phyloP scores from a whole-genome alignment of 1,140 invertebrate species.

The Elymnias hypermnestra region DNA sequence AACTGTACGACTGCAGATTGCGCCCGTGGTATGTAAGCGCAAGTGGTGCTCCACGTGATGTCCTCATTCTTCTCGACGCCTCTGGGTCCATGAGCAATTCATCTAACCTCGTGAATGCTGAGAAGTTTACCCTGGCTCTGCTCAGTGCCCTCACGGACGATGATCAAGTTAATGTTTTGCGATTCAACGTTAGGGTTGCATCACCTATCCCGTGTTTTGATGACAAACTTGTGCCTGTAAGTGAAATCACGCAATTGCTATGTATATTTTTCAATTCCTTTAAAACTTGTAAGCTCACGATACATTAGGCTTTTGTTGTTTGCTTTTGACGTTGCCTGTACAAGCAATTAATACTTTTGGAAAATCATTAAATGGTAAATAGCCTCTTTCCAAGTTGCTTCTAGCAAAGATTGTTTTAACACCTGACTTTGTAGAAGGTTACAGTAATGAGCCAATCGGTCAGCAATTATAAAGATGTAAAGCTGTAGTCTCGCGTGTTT shows the following conservation, averaged over 20 bases:
- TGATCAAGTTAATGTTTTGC: constrained; percentile 94
- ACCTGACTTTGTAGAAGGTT: no score
- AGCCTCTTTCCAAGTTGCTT: no score
- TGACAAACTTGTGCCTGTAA: constrained; percentile 65
- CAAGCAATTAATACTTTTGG: no score
- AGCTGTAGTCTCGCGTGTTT: no score
- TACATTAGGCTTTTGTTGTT: no score
- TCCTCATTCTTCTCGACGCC: constrained; percentile 92
- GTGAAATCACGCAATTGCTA: constrained; percentile 6
- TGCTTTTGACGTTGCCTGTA: no score
- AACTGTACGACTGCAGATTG: constrained; percentile 87
- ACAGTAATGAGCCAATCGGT: no score
- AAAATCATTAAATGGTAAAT: no score
- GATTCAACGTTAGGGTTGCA: constrained; percentile 69
- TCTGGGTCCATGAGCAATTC: constrained; percentile 95
- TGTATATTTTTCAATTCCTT: no score
- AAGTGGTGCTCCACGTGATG: constrained; percentile 92
- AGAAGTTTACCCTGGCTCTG: constrained; percentile 90
- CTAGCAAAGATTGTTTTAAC: no score
- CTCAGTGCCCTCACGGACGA: constrained; percentile 95
- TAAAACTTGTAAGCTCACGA: no score
- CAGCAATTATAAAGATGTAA: no score
- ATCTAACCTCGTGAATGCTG: constrained; percentile 83
- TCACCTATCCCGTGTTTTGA: constrained; percentile 58
- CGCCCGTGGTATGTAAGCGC: constrained; percentile 94